Evolutionary conservation across 1,140 invertebrate genomes (phyloP).

Genomic region (Panulirus ornatus): DNA sequence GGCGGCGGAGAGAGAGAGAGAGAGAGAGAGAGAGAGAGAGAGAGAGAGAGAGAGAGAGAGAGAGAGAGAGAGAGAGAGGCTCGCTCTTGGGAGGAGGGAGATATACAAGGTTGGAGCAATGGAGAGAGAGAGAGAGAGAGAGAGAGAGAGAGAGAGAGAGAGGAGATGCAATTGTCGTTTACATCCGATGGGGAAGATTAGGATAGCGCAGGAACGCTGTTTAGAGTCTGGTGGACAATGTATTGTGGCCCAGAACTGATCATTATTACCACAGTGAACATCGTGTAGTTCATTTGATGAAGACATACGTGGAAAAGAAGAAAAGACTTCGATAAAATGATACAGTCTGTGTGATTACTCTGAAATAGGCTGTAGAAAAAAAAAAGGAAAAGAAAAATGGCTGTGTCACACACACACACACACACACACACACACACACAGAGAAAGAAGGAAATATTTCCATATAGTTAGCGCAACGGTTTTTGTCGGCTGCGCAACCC

Average conservation of each 20-base stretch:
- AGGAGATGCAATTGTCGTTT: neutral
- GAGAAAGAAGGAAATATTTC: neutral
- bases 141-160: neutral
- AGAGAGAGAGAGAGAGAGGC: neutral
- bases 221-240: too few species aligned
- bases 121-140: neutral
- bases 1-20: neutral
- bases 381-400: too few species aligned
- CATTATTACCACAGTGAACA: too few species aligned
- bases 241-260: too few species aligned
- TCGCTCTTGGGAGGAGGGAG: neutral
- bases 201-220: too few species aligned
- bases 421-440: constrained; percentile 19
- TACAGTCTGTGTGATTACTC: too few species aligned
- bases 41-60: constrained; percentile 16
- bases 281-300: too few species aligned
- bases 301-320: too few species aligned
- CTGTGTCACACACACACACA: constrained; percentile 28
- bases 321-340: too few species aligned
- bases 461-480: too few species aligned
- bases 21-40: neutral
- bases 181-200: neutral
- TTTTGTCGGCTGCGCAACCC: too few species aligned
- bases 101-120: neutral
- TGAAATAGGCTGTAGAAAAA: too few species aligned